A percentile compares a stretch with the other conserved stretches of the same genome.
Evolutionary conservation across 2,797 vertebrate species (phyloP).

Genomic region (Prionace glauca): DNA sequence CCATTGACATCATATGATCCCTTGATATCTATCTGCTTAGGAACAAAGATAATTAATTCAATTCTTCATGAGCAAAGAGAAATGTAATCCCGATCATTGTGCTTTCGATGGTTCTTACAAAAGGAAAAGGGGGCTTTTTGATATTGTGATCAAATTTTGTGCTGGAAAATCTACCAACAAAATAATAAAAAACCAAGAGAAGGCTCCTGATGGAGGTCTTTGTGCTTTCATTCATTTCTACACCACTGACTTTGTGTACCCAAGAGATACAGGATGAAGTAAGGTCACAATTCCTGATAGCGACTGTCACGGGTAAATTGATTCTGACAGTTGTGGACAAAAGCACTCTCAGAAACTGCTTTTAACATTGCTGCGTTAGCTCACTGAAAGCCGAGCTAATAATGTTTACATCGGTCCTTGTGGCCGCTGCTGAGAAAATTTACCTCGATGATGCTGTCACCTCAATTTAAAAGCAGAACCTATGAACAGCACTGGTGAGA

Average conservation of each 20-base stretch:
- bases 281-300: neutral
- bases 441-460: neutral
- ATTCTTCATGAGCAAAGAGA: neutral
- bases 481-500: neutral
- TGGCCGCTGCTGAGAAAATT: neutral
- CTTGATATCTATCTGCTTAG: constrained; percentile 9
- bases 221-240: neutral
- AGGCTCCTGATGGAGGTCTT: neutral
- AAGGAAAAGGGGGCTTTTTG: neutral
- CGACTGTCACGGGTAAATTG: neutral
- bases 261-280: neutral
- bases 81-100: neutral
- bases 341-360: no score
- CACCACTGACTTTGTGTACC: neutral
- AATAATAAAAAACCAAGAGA: neutral
- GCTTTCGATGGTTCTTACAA: neutral
- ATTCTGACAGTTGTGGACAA: constrained; percentile 23
- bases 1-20: constrained; percentile 12
- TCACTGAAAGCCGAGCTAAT: neutral
- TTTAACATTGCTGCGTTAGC: neutral
- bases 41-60: constrained; percentile 27
- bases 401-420: neutral
- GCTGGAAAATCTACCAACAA: neutral
- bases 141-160: neutral
- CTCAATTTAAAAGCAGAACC: neutral